These are phyloP conservation scores for Silurus aristotelis DNA, from an alignment of 2,797 vertebrate genomes.

Conservation along the genomic window DNA sequence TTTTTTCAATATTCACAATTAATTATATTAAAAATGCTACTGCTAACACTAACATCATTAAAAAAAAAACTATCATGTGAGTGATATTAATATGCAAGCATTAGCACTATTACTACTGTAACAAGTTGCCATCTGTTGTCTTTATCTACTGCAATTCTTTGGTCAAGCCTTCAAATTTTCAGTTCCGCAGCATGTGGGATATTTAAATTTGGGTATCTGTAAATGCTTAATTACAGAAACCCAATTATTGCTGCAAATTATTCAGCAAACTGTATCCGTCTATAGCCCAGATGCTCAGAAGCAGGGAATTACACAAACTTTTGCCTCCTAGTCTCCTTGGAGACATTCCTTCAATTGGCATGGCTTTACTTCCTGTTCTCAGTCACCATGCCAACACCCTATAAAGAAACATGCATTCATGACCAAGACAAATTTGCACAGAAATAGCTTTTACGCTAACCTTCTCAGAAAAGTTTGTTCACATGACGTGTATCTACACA, in stretches of 20 bases:
- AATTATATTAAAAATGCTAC: neutral
- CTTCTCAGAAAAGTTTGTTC: neutral
- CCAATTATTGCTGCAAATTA: constrained; percentile 33
- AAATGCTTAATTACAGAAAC: constrained; percentile 23
- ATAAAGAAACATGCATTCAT: constrained; percentile 57
- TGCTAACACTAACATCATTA: neutral
- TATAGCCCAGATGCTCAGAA: constrained; percentile 3
- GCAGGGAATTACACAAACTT: constrained; percentile 51
- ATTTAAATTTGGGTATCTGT: constrained; percentile 21
- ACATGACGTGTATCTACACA: neutral
- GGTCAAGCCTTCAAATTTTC: constrained; percentile 26
- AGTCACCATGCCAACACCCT: constrained; percentile 82
- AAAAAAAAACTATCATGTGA: neutral
- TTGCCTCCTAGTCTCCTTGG: constrained; percentile 55
- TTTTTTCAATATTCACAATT: neutral
- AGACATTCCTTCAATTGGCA: constrained; percentile 55
- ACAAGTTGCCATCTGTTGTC: constrained; percentile 48
- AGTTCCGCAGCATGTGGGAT: constrained; percentile 7
- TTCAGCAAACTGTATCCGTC: neutral
- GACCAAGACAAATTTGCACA: constrained; percentile 47
- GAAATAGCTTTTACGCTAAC: constrained; percentile 36
- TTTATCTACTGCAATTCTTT: constrained; percentile 32
- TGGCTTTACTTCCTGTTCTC: constrained; percentile 69
- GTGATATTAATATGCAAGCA: neutral
- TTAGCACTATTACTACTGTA: constrained; percentile 28